Conservation (phyloP, 1,140 invertebrate species). For the Drosophila dunni region DNA sequence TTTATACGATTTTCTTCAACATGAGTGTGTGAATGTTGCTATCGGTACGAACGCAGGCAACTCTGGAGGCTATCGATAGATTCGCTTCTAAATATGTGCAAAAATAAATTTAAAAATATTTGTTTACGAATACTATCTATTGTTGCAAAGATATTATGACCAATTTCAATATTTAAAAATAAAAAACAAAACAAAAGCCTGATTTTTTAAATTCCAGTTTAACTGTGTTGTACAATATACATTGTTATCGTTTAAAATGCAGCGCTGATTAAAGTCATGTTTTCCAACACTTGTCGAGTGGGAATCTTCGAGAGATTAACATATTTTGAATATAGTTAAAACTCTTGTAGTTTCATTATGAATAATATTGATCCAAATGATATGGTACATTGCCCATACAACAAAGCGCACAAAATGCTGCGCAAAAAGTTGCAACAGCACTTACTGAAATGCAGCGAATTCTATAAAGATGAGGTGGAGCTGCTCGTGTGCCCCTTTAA, state of each 20-base stretch:
- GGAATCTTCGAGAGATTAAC: background rate
- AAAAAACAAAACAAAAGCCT: too few relatives aligned
- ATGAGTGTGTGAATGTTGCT: constrained; percentile 21
- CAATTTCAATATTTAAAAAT: too few relatives aligned
- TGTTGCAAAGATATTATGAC: too few relatives aligned
- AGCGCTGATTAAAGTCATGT: background rate
- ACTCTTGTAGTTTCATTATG: constrained; percentile 11
- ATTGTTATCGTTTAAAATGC: background rate
- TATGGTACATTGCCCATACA: constrained; percentile 68
- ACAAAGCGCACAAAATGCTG: constrained; percentile 66
- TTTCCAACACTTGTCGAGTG: constrained; percentile 14
- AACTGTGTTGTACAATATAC: too few relatives aligned
- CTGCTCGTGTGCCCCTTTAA: constrained; percentile 71
- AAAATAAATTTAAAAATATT: too few relatives aligned
- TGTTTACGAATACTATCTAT: too few relatives aligned
- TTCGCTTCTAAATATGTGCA: too few relatives aligned
- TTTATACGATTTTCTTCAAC: constrained; percentile 14
- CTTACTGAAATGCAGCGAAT: constrained; percentile 59
- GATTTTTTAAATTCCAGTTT: too few relatives aligned
- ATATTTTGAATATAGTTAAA: constrained; percentile 22
- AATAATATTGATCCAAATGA: constrained; percentile 43
- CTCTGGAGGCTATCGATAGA: background rate
- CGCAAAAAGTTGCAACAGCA: constrained; percentile 69
- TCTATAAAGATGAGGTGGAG: constrained; percentile 61
- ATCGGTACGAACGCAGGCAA: background rate